Evolutionary conservation across 2,888 invertebrate genomes (phyloP).

Genomic region (Lasius platythorax): DNA sequence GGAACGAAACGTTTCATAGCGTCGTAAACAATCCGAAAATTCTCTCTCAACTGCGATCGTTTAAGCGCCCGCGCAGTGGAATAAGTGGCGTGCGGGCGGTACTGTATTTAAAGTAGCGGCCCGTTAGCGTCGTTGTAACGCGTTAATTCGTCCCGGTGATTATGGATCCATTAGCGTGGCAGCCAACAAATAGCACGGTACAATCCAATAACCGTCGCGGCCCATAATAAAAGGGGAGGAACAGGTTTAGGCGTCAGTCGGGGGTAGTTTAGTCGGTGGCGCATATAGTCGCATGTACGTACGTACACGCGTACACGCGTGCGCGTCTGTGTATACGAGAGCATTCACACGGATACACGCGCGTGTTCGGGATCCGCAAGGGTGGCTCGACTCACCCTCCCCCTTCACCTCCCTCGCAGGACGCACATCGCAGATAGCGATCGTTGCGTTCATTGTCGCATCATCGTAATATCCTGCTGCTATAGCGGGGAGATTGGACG

Average conservation of each 20-base stretch:
- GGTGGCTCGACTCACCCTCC: slow-evolving; percentile 59
- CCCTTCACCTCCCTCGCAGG: slow-evolving; percentile 57
- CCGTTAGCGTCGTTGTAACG: slow-evolving; percentile 64
- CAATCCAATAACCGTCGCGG: slow-evolving; percentile 84
- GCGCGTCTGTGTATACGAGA: slow-evolving; percentile 7
- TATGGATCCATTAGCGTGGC: slow-evolving; percentile 85
- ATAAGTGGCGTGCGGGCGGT: slow-evolving; percentile 30
- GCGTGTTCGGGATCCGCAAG: slow-evolving; percentile 42
- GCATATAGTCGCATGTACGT: slow-evolving; percentile 43
- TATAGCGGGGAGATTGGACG: slow-evolving; percentile 46
- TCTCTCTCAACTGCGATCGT: slow-evolving; percentile 3
- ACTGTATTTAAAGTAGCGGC: slow-evolving; percentile 64
- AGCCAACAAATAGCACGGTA: slow-evolving; percentile 83
- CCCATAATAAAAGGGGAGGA: slow-evolving; percentile 81
- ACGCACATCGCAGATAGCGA: slow-evolving; percentile 77
- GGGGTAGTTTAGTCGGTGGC: slow-evolving; percentile 78
- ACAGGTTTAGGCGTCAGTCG: slow-evolving; percentile 80
- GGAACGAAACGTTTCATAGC: not conserved
- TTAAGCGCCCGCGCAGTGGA: slow-evolving; percentile 5
- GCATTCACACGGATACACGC: slow-evolving; percentile 34
- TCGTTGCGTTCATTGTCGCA: slow-evolving; percentile 82
- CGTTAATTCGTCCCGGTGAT: slow-evolving; percentile 83
- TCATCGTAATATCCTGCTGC: slow-evolving; percentile 78
- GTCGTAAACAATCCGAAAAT: slow-evolving; percentile 17
- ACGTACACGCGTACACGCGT: not conserved